phyloP scores from a whole-genome alignment of 2,113 vertebrate species.

The Crotophaga sulcirostris region DNA sequence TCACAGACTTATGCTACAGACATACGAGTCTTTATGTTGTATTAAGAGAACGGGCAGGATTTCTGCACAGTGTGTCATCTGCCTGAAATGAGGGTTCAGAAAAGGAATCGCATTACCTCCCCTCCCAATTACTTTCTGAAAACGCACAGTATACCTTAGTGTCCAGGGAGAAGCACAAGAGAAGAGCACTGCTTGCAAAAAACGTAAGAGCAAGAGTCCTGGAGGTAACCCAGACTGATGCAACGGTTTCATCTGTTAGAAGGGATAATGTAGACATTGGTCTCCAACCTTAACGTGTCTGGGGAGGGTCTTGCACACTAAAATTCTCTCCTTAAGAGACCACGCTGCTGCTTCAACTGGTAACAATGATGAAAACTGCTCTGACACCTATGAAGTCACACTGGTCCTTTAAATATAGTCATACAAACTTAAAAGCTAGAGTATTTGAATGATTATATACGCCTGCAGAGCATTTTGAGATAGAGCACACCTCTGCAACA shows the following conservation, averaged over 20 bases:
- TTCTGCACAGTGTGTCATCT: not conserved
- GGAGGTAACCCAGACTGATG: not conserved
- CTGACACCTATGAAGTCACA: not conserved
- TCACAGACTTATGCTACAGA: not conserved
- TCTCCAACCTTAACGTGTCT: not conserved
- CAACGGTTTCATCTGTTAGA: not conserved
- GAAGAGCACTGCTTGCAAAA: not conserved
- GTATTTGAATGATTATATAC: not conserved
- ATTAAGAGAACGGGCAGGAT: not conserved
- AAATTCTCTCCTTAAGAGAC: not conserved
- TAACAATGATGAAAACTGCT: not conserved
- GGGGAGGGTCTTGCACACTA: not conserved
- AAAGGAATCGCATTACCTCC: not conserved
- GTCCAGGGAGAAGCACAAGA: not conserved
- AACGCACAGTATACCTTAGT: not conserved
- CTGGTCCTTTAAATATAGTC: not conserved
- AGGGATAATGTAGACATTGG: not conserved
- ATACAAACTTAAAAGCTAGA: not conserved
- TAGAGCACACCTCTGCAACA: not conserved
- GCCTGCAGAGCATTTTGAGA: not conserved
- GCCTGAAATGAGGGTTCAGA: not conserved
- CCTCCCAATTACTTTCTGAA: not conserved
- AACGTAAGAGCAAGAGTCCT: not conserved
- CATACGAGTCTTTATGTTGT: not conserved
- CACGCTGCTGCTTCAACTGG: not conserved